These are phyloP conservation scores for Eudorcas thomsonii DNA, from an alignment of 2,113 vertebrate species.

Conservation along the genomic window DNA sequence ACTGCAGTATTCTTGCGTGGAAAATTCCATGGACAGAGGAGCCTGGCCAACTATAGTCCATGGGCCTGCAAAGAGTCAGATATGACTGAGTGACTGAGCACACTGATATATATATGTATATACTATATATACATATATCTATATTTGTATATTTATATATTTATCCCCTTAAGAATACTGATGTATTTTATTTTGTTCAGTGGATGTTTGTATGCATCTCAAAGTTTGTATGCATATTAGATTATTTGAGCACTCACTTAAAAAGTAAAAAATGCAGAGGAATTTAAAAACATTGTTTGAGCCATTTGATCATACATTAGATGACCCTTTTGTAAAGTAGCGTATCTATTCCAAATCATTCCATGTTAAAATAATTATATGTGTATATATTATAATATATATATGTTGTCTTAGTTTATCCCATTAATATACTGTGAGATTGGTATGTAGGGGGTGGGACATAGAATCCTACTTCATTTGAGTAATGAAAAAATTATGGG, in stretches of 20 bases:
- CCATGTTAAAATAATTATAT: not conserved
- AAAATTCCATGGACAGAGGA: not conserved
- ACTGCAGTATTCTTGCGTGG: not conserved
- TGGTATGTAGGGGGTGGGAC: not conserved
- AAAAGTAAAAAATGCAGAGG: not conserved
- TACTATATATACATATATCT: not conserved
- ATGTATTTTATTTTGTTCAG: not conserved
- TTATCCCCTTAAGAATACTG: not conserved
- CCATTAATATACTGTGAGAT: not conserved
- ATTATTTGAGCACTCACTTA: constrained; percentile 8
- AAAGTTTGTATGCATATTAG: not conserved
- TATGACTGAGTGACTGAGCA: not conserved
- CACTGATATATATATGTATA: not conserved
- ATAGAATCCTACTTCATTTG: not conserved
- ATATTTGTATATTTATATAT: not conserved
- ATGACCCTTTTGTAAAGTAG: not conserved
- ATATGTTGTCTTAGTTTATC: not conserved
- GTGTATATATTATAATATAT: not conserved
- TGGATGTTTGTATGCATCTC: not conserved
- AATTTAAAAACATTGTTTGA: not conserved
- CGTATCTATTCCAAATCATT: not conserved
- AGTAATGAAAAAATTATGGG: not conserved
- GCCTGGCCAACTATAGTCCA: not conserved
- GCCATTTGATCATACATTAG: not conserved
- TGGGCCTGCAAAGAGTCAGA: not conserved